phyloP scores from a whole-genome alignment of 2,113 vertebrate species.

The Cephalopterus ornatus region DNA sequence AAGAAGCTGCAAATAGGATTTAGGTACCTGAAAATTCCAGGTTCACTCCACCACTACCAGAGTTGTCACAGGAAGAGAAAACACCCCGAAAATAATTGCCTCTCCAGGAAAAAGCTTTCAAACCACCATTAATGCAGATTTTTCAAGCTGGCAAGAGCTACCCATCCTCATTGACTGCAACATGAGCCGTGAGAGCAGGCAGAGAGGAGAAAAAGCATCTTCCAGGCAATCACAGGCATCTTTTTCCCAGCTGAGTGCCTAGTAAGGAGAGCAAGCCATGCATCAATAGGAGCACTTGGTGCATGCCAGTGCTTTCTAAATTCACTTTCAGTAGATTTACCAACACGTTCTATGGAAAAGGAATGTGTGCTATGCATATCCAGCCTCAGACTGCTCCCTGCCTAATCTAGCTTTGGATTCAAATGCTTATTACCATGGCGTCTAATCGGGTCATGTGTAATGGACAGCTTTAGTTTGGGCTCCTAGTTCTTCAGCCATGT shows the following conservation, averaged over 20 bases:
- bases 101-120: neutral
- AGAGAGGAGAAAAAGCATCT: neutral
- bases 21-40: neutral
- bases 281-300: neutral
- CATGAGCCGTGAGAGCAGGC: neutral
- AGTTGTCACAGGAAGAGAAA: neutral
- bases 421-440: constrained; percentile 33
- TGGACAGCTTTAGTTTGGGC: neutral
- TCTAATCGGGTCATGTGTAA: constrained; percentile 17
- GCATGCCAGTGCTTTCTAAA: neutral
- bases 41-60: neutral
- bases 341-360: neutral
- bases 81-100: neutral
- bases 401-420: constrained; percentile 54
- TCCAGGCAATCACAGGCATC: neutral
- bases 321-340: constrained; percentile 29
- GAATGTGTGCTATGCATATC: constrained; percentile 56
- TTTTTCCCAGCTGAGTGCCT: neutral
- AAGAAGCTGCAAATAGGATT: neutral
- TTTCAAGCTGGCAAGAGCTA: neutral
- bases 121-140: neutral
- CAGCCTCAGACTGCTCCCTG: constrained; percentile 39
- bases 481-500: neutral
- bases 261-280: neutral
- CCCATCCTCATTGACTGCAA: neutral